Base-by-base conservation (phyloP, 1,140 invertebrate genomes). In the Drosophila pectinifera region DNA sequence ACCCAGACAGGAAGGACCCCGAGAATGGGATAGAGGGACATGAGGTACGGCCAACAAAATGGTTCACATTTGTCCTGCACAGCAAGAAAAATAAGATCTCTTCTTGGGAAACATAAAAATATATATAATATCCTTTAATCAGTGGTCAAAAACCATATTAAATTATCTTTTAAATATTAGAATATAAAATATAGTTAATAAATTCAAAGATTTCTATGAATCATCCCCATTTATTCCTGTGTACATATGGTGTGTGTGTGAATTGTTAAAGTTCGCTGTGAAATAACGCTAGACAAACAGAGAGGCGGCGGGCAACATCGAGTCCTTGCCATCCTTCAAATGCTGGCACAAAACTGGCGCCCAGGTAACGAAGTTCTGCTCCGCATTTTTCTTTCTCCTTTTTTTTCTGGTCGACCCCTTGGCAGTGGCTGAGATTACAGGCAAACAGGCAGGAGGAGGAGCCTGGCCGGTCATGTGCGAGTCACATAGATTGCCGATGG, bases 1-100 rank as follows among this genome's bases (percentile, higher is more conserved):
- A 46, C 42, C 20, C 49, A 56, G 67, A 69, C 64, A 69, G 63
- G 63, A 70, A 70, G 41, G 24, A 26, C 54, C 8, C 42, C 24
- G 38, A 49, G 46, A 13, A 16, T 13, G n/a, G 36, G 39, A 7
- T 16, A 20, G 51, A 70, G 39, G 65, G 36, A 57, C 64, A 70
- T 70, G 68, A 70, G 48, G 65, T 57, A 70, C 64, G 64, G 57
- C 65, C 67, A 78, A 80, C 80, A 80, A 78, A 89, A 89, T 80
- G 80, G 77, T 70, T 86, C 80, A 80, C 77, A 88, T 83, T 89
- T 73, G 59, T 79, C 26, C 63, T 63, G 41, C 54, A 41, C 46
- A 57, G 54, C 4, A 5, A 38, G n/a, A 51, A 53, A 14, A 26
- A 14, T 5, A 18, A 31, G 0, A 20, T 14, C 11, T n/a, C n/a